These are phyloP conservation scores for Sorex maritimensis DNA, from an alignment of 2,797 vertebrate genomes.

Conservation along the genomic window DNA sequence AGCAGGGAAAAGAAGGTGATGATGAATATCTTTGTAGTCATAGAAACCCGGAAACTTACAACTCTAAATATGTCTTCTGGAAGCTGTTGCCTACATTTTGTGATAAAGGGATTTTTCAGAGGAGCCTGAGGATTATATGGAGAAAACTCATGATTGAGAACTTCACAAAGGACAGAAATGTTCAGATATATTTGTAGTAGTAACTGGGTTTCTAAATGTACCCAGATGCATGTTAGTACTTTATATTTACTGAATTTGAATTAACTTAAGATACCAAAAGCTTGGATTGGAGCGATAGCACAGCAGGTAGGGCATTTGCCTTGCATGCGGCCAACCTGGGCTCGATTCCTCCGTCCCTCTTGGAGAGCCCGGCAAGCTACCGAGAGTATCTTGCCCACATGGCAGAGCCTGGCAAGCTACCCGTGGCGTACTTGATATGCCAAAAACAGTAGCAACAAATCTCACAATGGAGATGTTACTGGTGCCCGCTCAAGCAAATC, in stretches of 20 bases:
- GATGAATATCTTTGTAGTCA: neutral
- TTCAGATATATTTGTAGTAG: neutral
- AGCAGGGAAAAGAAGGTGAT: neutral
- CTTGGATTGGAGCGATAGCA: neutral
- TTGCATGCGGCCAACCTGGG: too few species aligned
- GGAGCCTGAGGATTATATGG: neutral
- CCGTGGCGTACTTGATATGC: too few species aligned
- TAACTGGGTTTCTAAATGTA: constrained; percentile 29
- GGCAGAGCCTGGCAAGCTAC: too few species aligned
- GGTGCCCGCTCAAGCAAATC: too few species aligned
- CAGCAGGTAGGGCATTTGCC: too few species aligned
- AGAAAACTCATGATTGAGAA: neutral
- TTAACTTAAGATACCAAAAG: neutral
- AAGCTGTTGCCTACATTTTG: constrained; percentile 24
- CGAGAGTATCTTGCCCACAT: too few species aligned
- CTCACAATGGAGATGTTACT: too few species aligned
- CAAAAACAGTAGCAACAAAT: too few species aligned
- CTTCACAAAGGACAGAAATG: neutral
- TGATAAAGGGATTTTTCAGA: constrained; percentile 24
- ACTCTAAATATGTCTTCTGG: neutral
- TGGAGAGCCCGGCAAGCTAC: too few species aligned
- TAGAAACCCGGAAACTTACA: constrained; percentile 15
- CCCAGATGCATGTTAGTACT: constrained; percentile 22
- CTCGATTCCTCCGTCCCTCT: too few species aligned
- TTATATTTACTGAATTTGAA: constrained; percentile 27